phyloP scores from a whole-genome alignment of 2,797 vertebrate species.

The Nannoperca obscura region DNA sequence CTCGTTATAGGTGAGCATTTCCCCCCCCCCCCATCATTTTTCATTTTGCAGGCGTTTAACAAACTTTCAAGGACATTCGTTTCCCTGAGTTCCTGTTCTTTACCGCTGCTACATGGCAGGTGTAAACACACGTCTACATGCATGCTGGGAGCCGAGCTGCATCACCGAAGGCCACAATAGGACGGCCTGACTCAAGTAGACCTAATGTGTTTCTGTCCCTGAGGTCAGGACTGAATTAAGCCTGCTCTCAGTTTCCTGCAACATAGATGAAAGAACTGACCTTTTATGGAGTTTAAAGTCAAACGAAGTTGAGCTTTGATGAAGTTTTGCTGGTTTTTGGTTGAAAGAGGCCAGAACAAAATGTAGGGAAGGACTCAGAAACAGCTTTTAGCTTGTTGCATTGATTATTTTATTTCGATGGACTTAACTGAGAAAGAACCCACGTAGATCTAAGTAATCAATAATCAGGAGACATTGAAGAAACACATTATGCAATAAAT shows the following conservation, averaged over 20 bases:
- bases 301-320: neutral
- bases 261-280: conserved; percentile 17
- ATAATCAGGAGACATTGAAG: neutral
- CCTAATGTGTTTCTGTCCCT: conserved; percentile 18
- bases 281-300: conserved; percentile 13
- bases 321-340: neutral
- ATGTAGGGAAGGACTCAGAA: neutral
- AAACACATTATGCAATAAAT: neutral
- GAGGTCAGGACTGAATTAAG: conserved; percentile 13
- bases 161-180: conserved; percentile 16
- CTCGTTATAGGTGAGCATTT: neutral
- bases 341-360: too few species aligned
- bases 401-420: neutral
- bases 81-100: neutral
- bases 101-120: neutral
- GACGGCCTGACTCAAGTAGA: neutral
- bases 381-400: neutral
- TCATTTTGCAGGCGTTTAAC: neutral
- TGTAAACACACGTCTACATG: conserved; percentile 7
- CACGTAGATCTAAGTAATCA: neutral
- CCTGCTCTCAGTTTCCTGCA: conserved; percentile 18
- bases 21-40: neutral
- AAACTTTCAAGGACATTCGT: conserved; percentile 20
- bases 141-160: conserved; percentile 43
- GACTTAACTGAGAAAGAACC: neutral